These are phyloP conservation scores for Champsocephalus gunnari DNA, from an alignment of 2,797 vertebrate species.

Conservation along the genomic window DNA sequence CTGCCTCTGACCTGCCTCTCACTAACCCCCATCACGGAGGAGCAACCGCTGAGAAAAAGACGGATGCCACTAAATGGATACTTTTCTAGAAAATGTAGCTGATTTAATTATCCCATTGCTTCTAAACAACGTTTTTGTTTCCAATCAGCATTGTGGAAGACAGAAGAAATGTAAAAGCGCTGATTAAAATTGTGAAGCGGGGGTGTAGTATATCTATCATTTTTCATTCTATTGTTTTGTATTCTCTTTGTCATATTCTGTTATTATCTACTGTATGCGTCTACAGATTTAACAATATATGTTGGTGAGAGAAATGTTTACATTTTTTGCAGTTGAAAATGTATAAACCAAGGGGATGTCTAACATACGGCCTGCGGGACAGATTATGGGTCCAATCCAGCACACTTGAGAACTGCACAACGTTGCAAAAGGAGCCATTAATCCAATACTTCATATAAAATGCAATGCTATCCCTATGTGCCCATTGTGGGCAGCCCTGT, in stretches of 20 bases:
- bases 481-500: too few species aligned
- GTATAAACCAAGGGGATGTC: neutral
- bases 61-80: neutral
- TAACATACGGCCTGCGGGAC: too few species aligned
- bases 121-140: conserved; percentile 13
- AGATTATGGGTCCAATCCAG: too few species aligned
- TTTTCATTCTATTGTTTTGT: conserved; percentile 23
- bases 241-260: neutral
- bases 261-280: conserved; percentile 20
- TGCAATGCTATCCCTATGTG: too few species aligned
- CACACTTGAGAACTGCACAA: too few species aligned
- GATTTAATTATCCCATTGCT: conserved; percentile 25
- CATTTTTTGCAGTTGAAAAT: conserved; percentile 20
- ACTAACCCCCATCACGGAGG: conserved; percentile 42
- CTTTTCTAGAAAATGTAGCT: neutral
- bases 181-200: too few species aligned
- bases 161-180: neutral
- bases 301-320: neutral
- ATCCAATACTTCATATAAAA: too few species aligned
- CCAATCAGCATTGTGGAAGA: conserved; percentile 18
- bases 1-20: conserved; percentile 51
- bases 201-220: conserved; percentile 3
- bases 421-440: too few species aligned
- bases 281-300: conserved; percentile 19
- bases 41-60: conserved; percentile 4